phyloP scores from a whole-genome alignment of 2,797 vertebrate species.

The Melanotaenia trifasciata region DNA sequence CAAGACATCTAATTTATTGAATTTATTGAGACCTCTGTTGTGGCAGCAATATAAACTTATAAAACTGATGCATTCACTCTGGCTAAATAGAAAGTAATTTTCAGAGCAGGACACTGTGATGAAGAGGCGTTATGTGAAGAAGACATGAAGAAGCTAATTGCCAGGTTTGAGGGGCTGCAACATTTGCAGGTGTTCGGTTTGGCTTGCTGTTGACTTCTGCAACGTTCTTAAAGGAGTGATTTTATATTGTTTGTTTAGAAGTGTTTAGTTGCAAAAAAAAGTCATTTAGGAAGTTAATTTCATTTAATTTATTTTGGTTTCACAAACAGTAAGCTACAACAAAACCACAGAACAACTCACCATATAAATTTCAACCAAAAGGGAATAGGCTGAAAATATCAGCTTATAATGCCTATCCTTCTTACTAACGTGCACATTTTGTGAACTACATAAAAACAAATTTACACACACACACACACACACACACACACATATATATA shows the following conservation, averaged over 20 bases:
- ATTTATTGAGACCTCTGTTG: not conserved
- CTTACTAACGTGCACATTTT: too few relatives aligned
- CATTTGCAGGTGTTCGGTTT: slow-evolving; percentile 10
- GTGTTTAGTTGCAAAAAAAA: not conserved
- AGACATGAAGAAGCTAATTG: slow-evolving; percentile 1
- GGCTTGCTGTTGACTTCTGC: not conserved
- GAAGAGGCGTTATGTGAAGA: slow-evolving; percentile 3
- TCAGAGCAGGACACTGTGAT: not conserved
- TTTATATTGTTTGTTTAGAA: not conserved
- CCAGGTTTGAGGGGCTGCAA: slow-evolving; percentile 3
- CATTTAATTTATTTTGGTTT: too few relatives aligned
- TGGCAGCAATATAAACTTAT: not conserved
- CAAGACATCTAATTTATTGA: not conserved
- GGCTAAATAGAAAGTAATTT: not conserved
- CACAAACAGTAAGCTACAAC: too few relatives aligned
- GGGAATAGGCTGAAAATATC: too few relatives aligned
- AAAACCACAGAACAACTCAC: too few relatives aligned
- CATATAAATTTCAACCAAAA: too few relatives aligned
- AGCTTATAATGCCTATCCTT: too few relatives aligned
- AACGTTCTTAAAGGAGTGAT: not conserved
- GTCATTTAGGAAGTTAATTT: not conserved
- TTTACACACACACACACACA: too few relatives aligned
- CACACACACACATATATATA: too few relatives aligned
- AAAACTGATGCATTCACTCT: not conserved
- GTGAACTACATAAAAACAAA: too few relatives aligned